A percentile compares a stretch with the other conserved stretches of the same genome.
phyloP scores from a whole-genome alignment of 2,113 vertebrate species.

The Prietella phreatophila region DNA sequence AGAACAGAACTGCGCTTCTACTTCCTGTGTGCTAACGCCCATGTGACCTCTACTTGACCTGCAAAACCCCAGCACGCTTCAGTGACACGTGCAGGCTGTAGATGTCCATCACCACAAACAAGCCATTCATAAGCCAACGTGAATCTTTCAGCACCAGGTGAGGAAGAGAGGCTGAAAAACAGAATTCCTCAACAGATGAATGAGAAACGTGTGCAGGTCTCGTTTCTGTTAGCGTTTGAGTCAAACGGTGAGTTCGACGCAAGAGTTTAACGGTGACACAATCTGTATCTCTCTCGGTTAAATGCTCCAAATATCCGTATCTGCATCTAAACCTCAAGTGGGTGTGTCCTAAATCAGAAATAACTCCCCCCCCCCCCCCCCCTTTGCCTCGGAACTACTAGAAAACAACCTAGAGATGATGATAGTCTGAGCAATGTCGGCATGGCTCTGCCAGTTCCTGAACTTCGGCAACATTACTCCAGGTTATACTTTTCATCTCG shows the following conservation, averaged over 20 bases:
- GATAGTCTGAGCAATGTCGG: not conserved
- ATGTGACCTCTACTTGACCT: constrained; percentile 22
- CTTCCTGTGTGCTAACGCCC: constrained; percentile 23
- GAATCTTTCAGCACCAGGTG: not conserved
- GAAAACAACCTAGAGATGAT: not conserved
- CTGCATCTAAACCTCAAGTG: not conserved
- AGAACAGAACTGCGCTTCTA: not conserved
- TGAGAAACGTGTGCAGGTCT: not conserved
- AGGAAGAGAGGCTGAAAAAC: not conserved
- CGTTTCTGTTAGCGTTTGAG: not conserved
- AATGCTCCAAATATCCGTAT: not conserved
- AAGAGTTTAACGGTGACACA: not conserved
- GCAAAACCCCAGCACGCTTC: constrained; percentile 9
- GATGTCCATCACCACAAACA: not conserved
- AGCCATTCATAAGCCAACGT: not conserved
- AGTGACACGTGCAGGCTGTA: constrained; percentile 33
- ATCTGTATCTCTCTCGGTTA: not conserved
- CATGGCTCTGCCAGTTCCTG: not conserved
- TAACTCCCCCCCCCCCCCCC: too few relatives aligned
- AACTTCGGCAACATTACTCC: too few relatives aligned
- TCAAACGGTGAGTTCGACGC: too few relatives aligned
- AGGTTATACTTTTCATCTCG: too few relatives aligned
- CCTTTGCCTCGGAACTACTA: not conserved
- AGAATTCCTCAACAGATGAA: not conserved
- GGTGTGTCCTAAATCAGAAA: not conserved